These are phyloP conservation scores for Mormyrus iriodes DNA, from an alignment of 2,113 vertebrate genomes.

Conservation along the genomic window DNA sequence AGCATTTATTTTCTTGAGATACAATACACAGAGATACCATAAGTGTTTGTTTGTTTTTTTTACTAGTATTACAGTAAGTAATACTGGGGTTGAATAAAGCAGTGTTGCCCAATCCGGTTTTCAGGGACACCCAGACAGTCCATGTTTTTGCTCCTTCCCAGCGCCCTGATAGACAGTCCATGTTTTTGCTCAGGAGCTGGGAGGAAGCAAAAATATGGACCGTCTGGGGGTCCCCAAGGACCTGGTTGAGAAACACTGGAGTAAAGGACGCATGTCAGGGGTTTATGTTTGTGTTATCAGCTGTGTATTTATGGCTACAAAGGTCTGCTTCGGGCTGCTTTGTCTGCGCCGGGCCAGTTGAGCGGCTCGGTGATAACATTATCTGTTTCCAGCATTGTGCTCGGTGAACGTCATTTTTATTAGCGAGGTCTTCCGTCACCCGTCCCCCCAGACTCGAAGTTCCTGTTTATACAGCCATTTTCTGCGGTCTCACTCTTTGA, in stretches of 20 bases:
- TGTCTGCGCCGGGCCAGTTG: conserved; percentile 25
- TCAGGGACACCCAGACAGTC: not conserved
- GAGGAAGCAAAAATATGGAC: not conserved
- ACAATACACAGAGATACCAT: not conserved
- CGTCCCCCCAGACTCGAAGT: conserved; percentile 2
- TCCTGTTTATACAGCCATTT: conserved; percentile 14
- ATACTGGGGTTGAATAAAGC: not conserved
- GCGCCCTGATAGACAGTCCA: not conserved
- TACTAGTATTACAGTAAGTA: not conserved
- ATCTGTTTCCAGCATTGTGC: conserved; percentile 22
- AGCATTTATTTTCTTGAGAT: not conserved
- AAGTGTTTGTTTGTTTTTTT: not conserved
- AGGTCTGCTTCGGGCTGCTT: conserved; percentile 28
- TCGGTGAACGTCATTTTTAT: conserved; percentile 15
- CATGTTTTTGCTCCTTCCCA: not conserved
- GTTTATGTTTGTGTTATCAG: not conserved
- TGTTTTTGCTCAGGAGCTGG: not conserved
- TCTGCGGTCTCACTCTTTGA: not conserved
- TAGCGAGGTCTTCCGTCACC: not conserved
- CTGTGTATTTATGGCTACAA: conserved; percentile 22
- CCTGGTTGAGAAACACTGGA: not conserved
- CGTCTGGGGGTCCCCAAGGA: not conserved
- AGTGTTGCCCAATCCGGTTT: not conserved
- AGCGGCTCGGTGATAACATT: conserved; percentile 28
- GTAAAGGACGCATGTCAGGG: not conserved